Evolutionary conservation across 1,140 invertebrate genomes (phyloP).

Genomic region (Odontomachus brunneus): DNA sequence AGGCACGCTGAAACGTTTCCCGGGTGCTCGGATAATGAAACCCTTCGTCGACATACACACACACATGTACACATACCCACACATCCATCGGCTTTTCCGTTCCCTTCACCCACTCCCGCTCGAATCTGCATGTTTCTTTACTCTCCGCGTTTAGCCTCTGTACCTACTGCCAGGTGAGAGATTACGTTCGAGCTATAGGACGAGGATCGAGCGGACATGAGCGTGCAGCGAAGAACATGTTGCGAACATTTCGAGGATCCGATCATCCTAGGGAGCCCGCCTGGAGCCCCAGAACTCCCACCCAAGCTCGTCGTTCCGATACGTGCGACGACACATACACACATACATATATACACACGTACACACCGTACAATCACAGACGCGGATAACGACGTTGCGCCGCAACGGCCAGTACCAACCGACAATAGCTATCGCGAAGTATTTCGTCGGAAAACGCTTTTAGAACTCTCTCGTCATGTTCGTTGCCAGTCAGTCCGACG

Average conservation of each 20-base stretch:
- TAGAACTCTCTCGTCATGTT: slow-evolving; percentile 50
- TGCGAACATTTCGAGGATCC: slow-evolving; percentile 34
- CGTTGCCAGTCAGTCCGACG: slow-evolving; percentile 30
- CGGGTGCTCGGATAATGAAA: slow-evolving; percentile 66
- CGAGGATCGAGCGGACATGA: slow-evolving; percentile 36
- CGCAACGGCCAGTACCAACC: slow-evolving; percentile 27
- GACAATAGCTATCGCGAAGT: slow-evolving; percentile 56
- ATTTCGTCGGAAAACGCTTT: slow-evolving; percentile 30
- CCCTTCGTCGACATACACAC: slow-evolving; percentile 14
- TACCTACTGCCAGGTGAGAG: slow-evolving; percentile 67
- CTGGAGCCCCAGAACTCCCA: slow-evolving; percentile 38
- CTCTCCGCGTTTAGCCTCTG: slow-evolving; percentile 54
- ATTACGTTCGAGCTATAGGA: slow-evolving; percentile 42
- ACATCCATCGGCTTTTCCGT: slow-evolving; percentile 1
- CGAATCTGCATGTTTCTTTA: slow-evolving; percentile 43
- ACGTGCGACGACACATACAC: slow-evolving; percentile 20
- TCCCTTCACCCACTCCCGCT: slow-evolving; percentile 5
- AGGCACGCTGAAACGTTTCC: slow-evolving; percentile 60
- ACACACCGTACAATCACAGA: slow-evolving; percentile 22
- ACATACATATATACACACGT: not conserved
- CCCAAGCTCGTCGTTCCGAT: slow-evolving; percentile 58
- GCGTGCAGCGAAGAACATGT: slow-evolving; percentile 31
- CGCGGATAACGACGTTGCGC: slow-evolving; percentile 61
- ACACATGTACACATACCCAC: no score
- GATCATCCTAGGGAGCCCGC: slow-evolving; percentile 50